Base-by-base conservation (phyloP, 2,888 invertebrate genomes). In the Lacanobia wlatinum region DNA sequence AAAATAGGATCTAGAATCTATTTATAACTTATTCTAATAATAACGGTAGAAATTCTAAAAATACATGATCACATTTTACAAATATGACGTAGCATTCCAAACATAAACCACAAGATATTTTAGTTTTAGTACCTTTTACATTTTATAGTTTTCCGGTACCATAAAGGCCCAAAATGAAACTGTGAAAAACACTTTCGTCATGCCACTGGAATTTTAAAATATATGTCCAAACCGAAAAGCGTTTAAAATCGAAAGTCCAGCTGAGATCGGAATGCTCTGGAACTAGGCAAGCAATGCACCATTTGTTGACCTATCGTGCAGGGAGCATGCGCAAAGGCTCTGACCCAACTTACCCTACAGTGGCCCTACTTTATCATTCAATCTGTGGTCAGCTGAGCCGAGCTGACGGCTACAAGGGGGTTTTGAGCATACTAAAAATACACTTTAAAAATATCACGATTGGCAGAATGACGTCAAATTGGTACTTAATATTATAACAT, bases 391-490 rank as follows among this genome's bases (percentile, higher is more conserved):
- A 34, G 28, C n/a, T 10, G 9, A 72, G 59, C 4, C 4, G n/a
- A 46, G 2, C n/a, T 59, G 1, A 46, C 23, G 34, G 10, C 7
- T 9, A 7, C 6, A n/a, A 2, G 6, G 2, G 10, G 14, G 12
- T 1, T 6, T 38, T 1, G 6, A 38, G 23, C 18, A 38, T 12
- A 38, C 16, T 28, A 7, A 21, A 61, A 55, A 28, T 43, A 6
- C 60, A 40, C 40, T 52, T 23, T n/a, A 1, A 21, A 43, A 65
- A 28, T 43, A 28, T n/a, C 28, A 52, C 43, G 16, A 21, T 61
- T 52, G 9, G n/a, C 4, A 56, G 16, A 23, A 40, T 56, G 12
- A 46, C 23, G 23, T 74, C 34, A 58, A 46, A 63, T 50, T 50
- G n/a, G 9, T 10, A 40, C 14, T 21, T 16, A 73, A n/a, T n/a